These are phyloP conservation scores for Bembecia ichneumoniformis DNA, from an alignment of 2,888 invertebrate species.

Conservation along the genomic window DNA sequence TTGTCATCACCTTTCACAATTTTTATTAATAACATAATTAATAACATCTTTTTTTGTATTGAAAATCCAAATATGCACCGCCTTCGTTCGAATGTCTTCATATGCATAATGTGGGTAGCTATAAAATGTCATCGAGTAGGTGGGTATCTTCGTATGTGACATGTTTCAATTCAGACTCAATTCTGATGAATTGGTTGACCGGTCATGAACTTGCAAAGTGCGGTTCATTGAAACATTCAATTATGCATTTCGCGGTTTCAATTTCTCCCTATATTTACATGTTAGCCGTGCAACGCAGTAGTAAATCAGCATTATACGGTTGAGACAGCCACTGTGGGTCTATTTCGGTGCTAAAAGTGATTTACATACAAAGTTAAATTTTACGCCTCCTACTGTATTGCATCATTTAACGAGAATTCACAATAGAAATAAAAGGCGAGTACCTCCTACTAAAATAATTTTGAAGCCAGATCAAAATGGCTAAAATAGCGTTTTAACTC, in stretches of 20 bases:
- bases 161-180: constrained; percentile 15
- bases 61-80: too few species aligned
- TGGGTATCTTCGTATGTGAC: background rate
- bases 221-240: constrained; percentile 39
- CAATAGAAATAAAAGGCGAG: too few species aligned
- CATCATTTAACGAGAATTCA: background rate
- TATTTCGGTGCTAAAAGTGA: background rate
- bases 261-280: constrained; percentile 14
- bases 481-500: too few species aligned
- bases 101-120: too few species aligned
- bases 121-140: too few species aligned
- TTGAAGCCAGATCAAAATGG: too few species aligned
- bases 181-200: constrained; percentile 26
- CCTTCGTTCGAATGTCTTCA: too few species aligned
- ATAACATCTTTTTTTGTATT: too few species aligned
- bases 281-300: background rate
- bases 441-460: too few species aligned
- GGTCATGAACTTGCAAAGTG: constrained; percentile 35
- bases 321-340: background rate
- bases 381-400: background rate
- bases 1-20: too few species aligned
- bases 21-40: too few species aligned
- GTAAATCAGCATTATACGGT: background rate
- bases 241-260: constrained; percentile 34
- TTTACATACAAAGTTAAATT: background rate